phyloP scores from a whole-genome alignment of 2,888 invertebrate species.

The Orthonevra nobilis region DNA sequence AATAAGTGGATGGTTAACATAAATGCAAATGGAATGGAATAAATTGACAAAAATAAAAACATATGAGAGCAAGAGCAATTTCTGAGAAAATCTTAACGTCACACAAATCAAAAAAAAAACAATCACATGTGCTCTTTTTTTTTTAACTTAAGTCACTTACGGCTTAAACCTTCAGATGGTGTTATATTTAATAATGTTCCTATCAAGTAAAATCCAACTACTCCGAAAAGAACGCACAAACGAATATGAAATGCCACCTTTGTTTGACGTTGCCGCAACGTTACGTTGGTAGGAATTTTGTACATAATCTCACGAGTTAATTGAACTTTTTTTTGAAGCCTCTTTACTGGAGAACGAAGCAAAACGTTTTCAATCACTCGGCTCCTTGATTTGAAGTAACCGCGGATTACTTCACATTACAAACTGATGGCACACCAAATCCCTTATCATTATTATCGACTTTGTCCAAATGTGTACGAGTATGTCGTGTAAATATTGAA shows the following conservation, averaged over 20 bases:
- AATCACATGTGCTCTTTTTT: too few relatives aligned
- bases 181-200: not conserved
- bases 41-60: too few relatives aligned
- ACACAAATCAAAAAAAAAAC: too few relatives aligned
- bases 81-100: too few relatives aligned
- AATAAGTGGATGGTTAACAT: too few relatives aligned
- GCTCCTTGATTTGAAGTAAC: not conserved
- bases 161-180: not conserved
- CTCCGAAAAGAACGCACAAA: slow-evolving; percentile 26
- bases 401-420: slow-evolving; percentile 6
- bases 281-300: slow-evolving; percentile 25
- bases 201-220: slow-evolving; percentile 40
- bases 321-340: not conserved
- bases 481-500: too few relatives aligned
- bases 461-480: too few relatives aligned
- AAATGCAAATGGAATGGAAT: too few relatives aligned
- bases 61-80: too few relatives aligned
- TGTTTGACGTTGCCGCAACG: slow-evolving; percentile 44
- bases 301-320: slow-evolving; percentile 32
- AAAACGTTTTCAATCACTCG: too few relatives aligned
- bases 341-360: too few relatives aligned
- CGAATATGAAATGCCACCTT: slow-evolving; percentile 42
- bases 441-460: too few relatives aligned
- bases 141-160: slow-evolving; percentile 30
- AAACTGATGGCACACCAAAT: not conserved